A percentile compares a stretch with the other conserved stretches of the same genome.
These are phyloP conservation scores for Drosophila neutralis DNA, from an alignment of 2,888 invertebrate species.

Conservation along the genomic window DNA sequence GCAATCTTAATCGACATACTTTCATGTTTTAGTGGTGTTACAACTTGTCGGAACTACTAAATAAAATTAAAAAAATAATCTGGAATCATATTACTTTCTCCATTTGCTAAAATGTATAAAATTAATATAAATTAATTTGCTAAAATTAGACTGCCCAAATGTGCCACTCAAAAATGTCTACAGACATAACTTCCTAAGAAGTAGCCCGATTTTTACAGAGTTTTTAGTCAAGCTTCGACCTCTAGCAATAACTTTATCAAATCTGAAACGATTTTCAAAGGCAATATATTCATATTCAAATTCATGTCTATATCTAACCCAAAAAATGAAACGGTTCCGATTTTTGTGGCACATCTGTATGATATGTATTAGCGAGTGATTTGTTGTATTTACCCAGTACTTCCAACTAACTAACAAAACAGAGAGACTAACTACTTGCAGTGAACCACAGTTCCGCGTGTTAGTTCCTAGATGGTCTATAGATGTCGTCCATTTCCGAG, in stretches of 20 bases:
- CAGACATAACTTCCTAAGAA: background rate
- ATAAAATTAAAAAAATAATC: background rate
- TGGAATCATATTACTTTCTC: background rate
- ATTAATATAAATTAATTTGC: background rate
- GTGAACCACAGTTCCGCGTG: background rate
- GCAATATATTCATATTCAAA: background rate
- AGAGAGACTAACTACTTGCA: background rate
- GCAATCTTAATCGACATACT: conserved; percentile 1
- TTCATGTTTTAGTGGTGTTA: background rate
- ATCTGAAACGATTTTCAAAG: too few species aligned
- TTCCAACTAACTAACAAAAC: background rate
- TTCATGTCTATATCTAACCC: background rate
- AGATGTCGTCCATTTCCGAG: background rate
- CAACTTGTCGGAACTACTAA: background rate
- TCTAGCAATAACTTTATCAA: too few species aligned
- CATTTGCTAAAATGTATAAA: background rate
- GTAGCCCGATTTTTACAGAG: background rate
- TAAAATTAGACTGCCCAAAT: background rate
- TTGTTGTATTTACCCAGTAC: background rate
- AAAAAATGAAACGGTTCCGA: background rate
- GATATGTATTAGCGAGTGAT: background rate
- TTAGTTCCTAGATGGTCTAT: background rate
- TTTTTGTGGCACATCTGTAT: background rate
- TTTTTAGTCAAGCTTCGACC: background rate
- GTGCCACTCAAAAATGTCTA: background rate